Evolutionary conservation across 2,888 invertebrate genomes (phyloP), one percentile per base, ranked within the genome.

Genomic region (Drosophila affinis): DNA sequence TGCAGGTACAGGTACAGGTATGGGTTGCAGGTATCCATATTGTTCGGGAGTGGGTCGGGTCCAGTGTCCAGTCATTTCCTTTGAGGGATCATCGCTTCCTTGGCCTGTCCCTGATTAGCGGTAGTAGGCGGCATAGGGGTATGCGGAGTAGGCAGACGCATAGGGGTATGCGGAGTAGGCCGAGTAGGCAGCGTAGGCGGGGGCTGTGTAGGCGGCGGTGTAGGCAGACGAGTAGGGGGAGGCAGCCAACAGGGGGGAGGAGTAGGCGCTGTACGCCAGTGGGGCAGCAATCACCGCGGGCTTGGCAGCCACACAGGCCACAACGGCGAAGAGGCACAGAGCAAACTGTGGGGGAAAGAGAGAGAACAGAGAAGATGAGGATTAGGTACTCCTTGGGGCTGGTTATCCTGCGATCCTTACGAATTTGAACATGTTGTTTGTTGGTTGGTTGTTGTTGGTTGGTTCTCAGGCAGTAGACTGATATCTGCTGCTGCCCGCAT

Each of bases 241-340:
- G 47, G 90, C 91, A 6, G 89, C 87, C 49, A 79, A 83, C 69
- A 55, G 64, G 56, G 56, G 79, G 52, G 87, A 75, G 34, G 74
- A 83, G 78, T 84, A 84, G 21, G 89, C 88, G 57, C 93, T 93
- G 77, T 94, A 94, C 17, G 94, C 94, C 29, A 94, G 88, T 2
- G 94, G 93, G 21, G 94, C 93, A n/a, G 94, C 93, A 12, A 94
- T 93, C 3, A 94, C 78, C 52, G 85, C 91, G 46, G 93, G 92
- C 72, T 91, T 92, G 77, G 92, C 92, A 62, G 91, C 90, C 63
- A 91, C 92, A 73, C 91, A 90, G 77, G 91, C 90, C 58, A 92
- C 81, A 62, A 91, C 62, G 74, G 91, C 90, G 78, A 91, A 89
- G 44, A 93, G 93, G 65, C 94, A 90, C 62, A 91, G 64, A 70